phyloP scores from a whole-genome alignment of 2,888 invertebrate species.

The Teleiodes luculella region DNA sequence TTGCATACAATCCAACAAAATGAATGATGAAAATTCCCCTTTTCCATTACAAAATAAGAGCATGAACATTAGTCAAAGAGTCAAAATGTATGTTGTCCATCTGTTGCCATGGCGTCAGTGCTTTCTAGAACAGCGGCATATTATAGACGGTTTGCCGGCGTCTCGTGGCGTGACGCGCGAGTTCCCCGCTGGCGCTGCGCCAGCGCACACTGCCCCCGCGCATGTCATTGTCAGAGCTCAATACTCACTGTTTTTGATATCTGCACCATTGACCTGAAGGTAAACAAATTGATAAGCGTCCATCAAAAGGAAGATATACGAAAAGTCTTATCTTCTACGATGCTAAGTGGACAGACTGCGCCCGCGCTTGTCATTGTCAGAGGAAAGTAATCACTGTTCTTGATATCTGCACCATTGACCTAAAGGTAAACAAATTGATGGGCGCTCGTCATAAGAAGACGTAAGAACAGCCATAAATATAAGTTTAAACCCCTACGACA shows the following conservation, averaged over 20 bases:
- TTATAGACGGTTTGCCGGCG: slow-evolving; percentile 23
- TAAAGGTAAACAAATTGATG: neutral
- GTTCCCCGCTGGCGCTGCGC: slow-evolving; percentile 51
- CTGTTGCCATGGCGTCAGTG: slow-evolving; percentile 30
- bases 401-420: neutral
- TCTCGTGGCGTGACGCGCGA: slow-evolving; percentile 33
- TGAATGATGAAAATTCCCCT: too few species aligned
- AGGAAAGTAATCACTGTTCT: neutral
- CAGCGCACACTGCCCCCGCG: slow-evolving; percentile 40
- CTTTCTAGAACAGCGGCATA: slow-evolving; percentile 35
- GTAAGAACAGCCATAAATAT: too few species aligned
- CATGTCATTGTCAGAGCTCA: slow-evolving; percentile 46
- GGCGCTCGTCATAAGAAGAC: neutral
- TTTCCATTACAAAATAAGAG: too few species aligned
- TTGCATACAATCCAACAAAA: too few species aligned
- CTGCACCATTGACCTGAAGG: neutral
- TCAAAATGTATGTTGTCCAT: slow-evolving; percentile 13
- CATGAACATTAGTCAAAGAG: too few species aligned
- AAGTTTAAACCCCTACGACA: too few species aligned
- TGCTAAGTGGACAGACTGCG: too few species aligned
- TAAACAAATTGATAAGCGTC: neutral
- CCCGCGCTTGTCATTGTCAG: slow-evolving; percentile 52
- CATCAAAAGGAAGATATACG: neutral
- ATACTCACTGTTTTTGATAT: neutral
- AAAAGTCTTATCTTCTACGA: too few species aligned